Evolutionary conservation across 2,797 vertebrate genomes (phyloP).

Genomic region (Tarsius wallacei): DNA sequence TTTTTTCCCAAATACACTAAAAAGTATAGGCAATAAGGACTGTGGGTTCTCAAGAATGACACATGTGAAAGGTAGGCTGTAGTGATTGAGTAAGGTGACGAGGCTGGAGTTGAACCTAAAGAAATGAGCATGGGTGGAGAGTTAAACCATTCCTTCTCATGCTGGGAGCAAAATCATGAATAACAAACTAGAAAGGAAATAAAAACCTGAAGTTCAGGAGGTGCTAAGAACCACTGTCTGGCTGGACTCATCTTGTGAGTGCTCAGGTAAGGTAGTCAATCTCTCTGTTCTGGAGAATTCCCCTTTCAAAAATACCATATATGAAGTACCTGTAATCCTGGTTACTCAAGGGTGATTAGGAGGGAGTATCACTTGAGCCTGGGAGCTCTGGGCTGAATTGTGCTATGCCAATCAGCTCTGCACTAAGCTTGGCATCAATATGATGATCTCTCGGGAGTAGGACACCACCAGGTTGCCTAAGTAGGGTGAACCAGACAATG

Average conservation of each 20-base stretch:
- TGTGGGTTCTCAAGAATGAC: background rate
- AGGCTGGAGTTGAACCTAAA: background rate
- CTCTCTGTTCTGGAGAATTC: background rate
- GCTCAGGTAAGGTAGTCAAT: background rate
- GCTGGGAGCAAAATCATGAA: background rate
- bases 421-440: no score
- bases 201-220: background rate
- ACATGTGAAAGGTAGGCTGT: background rate
- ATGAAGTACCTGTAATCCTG: background rate
- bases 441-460: no score
- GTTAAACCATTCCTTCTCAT: background rate
- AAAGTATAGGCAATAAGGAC: background rate
- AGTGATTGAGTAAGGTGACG: background rate
- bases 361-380: background rate
- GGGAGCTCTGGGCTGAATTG: background rate
- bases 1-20: constrained; percentile 16
- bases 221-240: background rate
- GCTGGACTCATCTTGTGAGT: background rate
- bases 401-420: no score
- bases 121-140: background rate
- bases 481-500: no score
- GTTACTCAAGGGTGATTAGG: background rate
- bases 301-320: background rate
- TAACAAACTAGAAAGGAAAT: background rate
- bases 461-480: no score